Conservation (phyloP, 2,797 vertebrate species). For the Lophotriccus pileatus region DNA sequence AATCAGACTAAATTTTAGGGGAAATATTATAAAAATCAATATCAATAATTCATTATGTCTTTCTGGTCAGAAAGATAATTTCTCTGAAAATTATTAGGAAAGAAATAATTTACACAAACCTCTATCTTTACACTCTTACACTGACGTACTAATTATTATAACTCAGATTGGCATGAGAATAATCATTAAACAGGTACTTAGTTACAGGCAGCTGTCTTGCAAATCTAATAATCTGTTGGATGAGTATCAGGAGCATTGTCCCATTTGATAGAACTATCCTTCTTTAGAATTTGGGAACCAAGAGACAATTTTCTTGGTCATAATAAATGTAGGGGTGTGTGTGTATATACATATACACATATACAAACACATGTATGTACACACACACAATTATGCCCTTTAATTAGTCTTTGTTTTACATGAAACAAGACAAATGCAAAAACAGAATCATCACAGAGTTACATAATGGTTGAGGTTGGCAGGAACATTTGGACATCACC, state of each 20-base stretch:
- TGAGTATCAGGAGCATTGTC: background rate
- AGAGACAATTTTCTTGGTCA: background rate
- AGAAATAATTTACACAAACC: conserved; percentile 35
- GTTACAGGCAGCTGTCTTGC: conserved; percentile 8
- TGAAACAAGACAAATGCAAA: background rate
- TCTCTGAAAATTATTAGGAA: conserved; percentile 24
- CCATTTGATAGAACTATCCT: background rate
- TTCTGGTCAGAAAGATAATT: conserved; percentile 29
- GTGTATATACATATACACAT: accelerated
- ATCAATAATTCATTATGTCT: conserved; percentile 36
- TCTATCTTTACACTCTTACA: background rate
- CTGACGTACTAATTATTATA: background rate
- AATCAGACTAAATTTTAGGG: conserved; percentile 40
- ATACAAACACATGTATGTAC: background rate
- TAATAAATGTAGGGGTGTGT: background rate
- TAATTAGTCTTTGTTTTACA: background rate
- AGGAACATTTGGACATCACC: background rate
- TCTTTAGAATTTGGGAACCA: background rate
- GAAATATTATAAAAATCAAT: conserved; percentile 28
- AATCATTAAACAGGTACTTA: conserved; percentile 9
- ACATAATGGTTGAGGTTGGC: background rate
- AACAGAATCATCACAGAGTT: background rate
- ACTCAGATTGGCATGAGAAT: background rate
- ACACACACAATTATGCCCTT: background rate
- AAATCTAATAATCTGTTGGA: background rate